Base-by-base conservation (phyloP, 2,797 vertebrate genomes). In the Echiichthys vipera region DNA sequence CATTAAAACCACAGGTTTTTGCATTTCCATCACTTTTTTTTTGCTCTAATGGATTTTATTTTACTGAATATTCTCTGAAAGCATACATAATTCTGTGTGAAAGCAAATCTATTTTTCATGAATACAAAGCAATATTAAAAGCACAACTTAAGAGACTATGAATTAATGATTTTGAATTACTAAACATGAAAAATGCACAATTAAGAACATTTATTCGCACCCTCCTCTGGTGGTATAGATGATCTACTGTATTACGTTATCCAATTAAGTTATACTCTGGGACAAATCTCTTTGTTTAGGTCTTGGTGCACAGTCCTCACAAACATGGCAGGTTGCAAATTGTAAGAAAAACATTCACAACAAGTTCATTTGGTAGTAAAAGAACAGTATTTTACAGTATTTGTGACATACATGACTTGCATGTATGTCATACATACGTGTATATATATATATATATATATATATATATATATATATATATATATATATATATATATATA, bases 1-100 rank as follows among this genome's bases (percentile, higher is more conserved):
- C 92, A 88, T 95, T 92, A 94, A 91, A 94, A 88, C 91, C 91
- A 83, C 87, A 92, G n/a, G 78, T 84, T 90, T 91, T 89, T 93
- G 88, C 88, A 84, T 89, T 78, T 90, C 83, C 74, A 84, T 87
- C 75, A 71, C 58, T 79, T 89, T 90, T 92, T 88, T 91, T 81
- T 76, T 50, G 40, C 80, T 49, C 72, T 94, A 94, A 95, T 95
- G 94, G 93, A 92, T 93, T 94, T 91, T 81, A 90, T 93, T 92
- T 91, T 39, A 84, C 81, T 74, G 74, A 86, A 89, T 81, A 81
- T 88, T 86, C 73, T 81, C 84, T 77, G 87, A 92, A 91, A 93
- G 84, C 88, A 91, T 89, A 81, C 84, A 85, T 86, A 86, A 89
- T 89, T 84, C 65, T 81, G 71, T 80, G 63, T 78, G 87, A 87